Conservation (phyloP, 2,113 vertebrate species). For the Psilopsiagon aymara region DNA sequence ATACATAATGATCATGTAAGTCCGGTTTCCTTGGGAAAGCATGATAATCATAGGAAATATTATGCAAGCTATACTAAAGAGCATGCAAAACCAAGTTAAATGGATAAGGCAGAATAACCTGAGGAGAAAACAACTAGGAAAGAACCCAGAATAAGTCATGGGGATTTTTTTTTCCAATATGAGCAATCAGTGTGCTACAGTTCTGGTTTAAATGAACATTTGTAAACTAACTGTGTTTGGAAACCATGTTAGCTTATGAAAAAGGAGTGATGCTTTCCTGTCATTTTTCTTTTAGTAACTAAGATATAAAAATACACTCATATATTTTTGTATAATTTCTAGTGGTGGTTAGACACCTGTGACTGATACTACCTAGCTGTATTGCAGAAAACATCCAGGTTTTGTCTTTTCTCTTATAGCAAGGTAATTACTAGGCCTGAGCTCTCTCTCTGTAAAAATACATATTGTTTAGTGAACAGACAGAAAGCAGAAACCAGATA, state of each 20-base stretch:
- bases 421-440: not conserved
- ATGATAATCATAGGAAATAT: not conserved
- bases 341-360: not conserved
- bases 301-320: not conserved
- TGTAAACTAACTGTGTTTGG: not conserved
- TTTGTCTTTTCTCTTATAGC: not conserved
- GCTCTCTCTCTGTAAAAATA: not conserved
- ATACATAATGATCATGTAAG: not conserved
- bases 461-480: not conserved
- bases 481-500: not conserved
- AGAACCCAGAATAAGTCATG: not conserved
- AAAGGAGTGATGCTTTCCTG: not conserved
- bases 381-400: not conserved
- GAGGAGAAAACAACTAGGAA: not conserved
- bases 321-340: not conserved
- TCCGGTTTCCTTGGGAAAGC: slow-evolving; percentile 8
- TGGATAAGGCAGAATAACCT: not conserved
- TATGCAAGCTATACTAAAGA: slow-evolving; percentile 9
- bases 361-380: not conserved
- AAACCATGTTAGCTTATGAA: not conserved
- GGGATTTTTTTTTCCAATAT: not conserved
- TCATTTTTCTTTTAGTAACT: not conserved
- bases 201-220: not conserved
- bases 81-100: slow-evolving; percentile 21
- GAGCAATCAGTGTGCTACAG: not conserved